Base-by-base conservation (phyloP, 92 coral and sea anemone species). In the Hydrozoanthus gracilis region DNA sequence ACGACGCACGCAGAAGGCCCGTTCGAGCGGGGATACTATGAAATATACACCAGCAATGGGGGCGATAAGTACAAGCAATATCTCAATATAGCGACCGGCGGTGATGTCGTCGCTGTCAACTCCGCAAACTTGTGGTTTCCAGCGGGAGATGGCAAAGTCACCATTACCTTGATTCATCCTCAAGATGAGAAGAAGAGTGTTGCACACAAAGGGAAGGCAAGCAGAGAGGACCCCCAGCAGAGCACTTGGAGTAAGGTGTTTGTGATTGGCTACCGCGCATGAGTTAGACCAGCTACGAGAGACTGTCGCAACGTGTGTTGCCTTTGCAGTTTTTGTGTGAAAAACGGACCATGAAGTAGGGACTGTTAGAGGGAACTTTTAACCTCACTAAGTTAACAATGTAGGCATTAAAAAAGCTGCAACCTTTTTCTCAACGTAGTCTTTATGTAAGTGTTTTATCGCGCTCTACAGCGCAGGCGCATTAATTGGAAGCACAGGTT, bases 91-190 rank as follows among this genome's bases (percentile, higher is more conserved):
- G 95, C 92, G 11, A 78, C 87, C 7, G 90, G 92, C 18, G 86
- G 85, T 8, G 79, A 86, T 46, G 84, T 92, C 4, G 75, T 66
- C 3, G 86, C 92, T 11, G 91, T 87, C 2, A 89, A 92, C 78
- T 92, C 95, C 6, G 88, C 92, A 9, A 92, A 92, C 76, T 6
- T 92, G 79, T 89, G 95, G 95, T 45, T 92, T 6, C 95, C 95
- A n/a, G 73, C 74, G 18, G 93, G 91, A 0, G 90, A 90, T 0
- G 93, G 93, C 11, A 90, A 76, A 55, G 7, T 90, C 44, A 83
- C 71, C 16, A 39, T 90, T 17, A 82, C 80, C 47, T 77, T 90
- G 74, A 54, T 61, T 3, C 93, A 87, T 39, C 60, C 78, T 15
- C 85, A 80, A 47, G 91, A 90, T 16, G 78, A 71, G 46, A 83